A percentile compares a stretch with the other conserved stretches of the same genome.
phyloP scores from a whole-genome alignment of 2,888 invertebrate species.

The Amitus sp. region DNA sequence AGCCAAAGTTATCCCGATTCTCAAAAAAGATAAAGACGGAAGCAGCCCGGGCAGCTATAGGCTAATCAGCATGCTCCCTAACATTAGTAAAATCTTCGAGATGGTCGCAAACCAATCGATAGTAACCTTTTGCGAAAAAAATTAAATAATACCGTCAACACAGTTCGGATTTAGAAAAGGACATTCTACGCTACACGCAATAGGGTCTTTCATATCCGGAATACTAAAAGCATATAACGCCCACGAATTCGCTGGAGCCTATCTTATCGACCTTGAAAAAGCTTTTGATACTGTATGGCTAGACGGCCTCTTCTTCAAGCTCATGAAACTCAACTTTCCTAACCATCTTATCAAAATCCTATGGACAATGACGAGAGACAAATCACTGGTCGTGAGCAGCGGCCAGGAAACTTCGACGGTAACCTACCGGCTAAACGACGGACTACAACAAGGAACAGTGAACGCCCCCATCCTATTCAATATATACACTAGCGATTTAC shows the following conservation, averaged over 20 bases:
- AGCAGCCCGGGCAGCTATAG: conserved; percentile 30
- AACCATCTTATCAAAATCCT: conserved; percentile 15
- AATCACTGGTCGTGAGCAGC: conserved; percentile 1
- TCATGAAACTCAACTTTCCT: conserved; percentile 24
- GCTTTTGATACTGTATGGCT: conserved; percentile 29
- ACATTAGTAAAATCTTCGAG: conserved; percentile 45
- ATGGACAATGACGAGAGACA: conserved; percentile 16
- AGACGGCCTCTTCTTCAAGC: conserved; percentile 26
- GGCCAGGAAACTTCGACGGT: not conserved
- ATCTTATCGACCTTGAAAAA: conserved; percentile 29
- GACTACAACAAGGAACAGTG: conserved; percentile 29
- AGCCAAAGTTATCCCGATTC: conserved; percentile 40
- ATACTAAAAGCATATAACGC: too few species aligned
- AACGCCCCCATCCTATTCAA: conserved; percentile 34
- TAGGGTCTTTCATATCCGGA: conserved; percentile 18
- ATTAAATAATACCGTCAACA: conserved; percentile 20
- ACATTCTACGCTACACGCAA: conserved; percentile 35
- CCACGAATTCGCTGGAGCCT: conserved; percentile 16
- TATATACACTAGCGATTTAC: conserved; percentile 28
- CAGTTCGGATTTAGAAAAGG: conserved; percentile 37
- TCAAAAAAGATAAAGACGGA: conserved; percentile 22
- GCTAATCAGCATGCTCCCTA: conserved; percentile 43
- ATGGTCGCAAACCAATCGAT: conserved; percentile 29
- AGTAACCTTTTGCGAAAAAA: conserved; percentile 1
- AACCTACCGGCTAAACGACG: conserved; percentile 11